phyloP scores from a whole-genome alignment of 1,140 invertebrate genomes.

The Neoseiulus cucumeris region DNA sequence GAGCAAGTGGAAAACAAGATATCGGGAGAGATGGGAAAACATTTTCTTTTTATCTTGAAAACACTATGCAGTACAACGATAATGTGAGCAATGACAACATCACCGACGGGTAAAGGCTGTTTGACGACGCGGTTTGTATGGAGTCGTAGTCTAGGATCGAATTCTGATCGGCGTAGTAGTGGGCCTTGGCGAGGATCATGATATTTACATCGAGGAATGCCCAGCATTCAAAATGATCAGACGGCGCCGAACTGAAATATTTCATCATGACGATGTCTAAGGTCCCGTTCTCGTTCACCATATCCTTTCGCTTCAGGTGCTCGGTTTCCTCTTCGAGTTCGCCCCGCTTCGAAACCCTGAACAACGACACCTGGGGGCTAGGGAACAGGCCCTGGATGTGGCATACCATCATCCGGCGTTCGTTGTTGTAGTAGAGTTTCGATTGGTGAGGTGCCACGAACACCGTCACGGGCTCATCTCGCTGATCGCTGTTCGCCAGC shows the following conservation, averaged over 20 bases:
- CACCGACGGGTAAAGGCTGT: no score
- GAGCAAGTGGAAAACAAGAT: no score
- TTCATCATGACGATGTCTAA: neutral
- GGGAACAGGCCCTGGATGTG: neutral
- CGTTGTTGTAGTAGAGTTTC: slow-evolving; percentile 7
- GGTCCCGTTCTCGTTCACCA: neutral
- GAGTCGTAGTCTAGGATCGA: neutral
- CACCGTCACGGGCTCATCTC: neutral
- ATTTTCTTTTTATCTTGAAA: no score
- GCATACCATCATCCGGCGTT: neutral
- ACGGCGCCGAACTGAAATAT: neutral
- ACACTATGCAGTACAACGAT: no score
- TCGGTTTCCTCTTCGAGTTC: neutral
- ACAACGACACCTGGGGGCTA: neutral
- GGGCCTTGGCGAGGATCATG: neutral
- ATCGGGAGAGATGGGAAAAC: no score
- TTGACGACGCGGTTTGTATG: neutral
- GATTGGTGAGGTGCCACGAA: neutral
- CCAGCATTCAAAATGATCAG: slow-evolving; percentile 6
- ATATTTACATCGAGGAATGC: neutral
- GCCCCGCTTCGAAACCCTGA: neutral
- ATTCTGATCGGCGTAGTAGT: neutral
- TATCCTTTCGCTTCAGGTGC: neutral
- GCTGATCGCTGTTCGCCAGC: neutral
- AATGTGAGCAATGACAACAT: no score